Conservation (phyloP, 2,113 vertebrate genomes). For the Nothocercus julius region DNA sequence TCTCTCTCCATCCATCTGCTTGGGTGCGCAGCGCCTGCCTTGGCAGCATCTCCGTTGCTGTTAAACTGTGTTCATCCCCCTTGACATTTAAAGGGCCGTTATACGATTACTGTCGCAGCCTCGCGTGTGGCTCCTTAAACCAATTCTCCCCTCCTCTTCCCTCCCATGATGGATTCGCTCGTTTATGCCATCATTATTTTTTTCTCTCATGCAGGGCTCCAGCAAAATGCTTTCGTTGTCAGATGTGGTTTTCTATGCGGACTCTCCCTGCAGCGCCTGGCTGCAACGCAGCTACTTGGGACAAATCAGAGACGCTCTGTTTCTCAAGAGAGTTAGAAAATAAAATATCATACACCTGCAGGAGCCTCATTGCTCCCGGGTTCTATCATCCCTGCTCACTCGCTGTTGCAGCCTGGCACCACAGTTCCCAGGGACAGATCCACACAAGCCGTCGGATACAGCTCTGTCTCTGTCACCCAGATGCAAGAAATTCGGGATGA, state of each 20-base stretch:
- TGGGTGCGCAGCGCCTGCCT: background rate
- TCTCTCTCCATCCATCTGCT: constrained; percentile 31
- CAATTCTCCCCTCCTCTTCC: constrained; percentile 17
- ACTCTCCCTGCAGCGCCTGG: background rate
- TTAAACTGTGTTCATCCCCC: constrained; percentile 38
- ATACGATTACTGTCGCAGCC: constrained; percentile 39
- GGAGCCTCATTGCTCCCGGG: accelerated
- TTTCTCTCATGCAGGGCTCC: background rate
- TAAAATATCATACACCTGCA: accelerated
- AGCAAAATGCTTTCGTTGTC: background rate
- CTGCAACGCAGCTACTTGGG: accelerated
- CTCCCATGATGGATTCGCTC: constrained; percentile 33
- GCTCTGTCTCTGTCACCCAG: accelerated
- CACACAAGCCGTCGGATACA: background rate
- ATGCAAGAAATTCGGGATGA: accelerated
- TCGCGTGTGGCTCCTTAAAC: background rate
- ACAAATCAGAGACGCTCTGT: background rate
- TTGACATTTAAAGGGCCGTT: constrained; percentile 59
- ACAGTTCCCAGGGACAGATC: accelerated
- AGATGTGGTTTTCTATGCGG: background rate
- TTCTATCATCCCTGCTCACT: accelerated
- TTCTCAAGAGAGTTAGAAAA: background rate
- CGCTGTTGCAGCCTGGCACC: accelerated
- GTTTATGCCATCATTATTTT: constrained; percentile 25
- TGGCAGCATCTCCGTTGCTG: constrained; percentile 24